Percentiles rank a stretch among this genome's conserved stretches.
Conservation (phyloP, 1,140 invertebrate species). For the Drosophila grimshawi region DNA sequence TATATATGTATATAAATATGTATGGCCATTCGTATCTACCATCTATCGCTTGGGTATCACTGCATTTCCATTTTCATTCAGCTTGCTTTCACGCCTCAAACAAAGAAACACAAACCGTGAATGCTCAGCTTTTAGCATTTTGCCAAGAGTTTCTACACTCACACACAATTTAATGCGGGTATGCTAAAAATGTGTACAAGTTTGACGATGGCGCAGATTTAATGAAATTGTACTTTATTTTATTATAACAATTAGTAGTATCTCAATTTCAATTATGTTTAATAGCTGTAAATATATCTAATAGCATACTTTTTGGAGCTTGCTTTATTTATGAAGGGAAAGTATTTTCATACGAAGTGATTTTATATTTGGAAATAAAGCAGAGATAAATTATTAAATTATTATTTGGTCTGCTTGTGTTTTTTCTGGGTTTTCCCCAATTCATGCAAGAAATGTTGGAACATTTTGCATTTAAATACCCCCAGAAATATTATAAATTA, state of each 20-base stretch:
- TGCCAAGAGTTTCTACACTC: slow-evolving; percentile 21
- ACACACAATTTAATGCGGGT: background rate
- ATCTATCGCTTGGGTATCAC: slow-evolving; percentile 40
- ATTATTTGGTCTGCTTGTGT: too few relatives aligned
- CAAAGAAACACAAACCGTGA: slow-evolving; percentile 66
- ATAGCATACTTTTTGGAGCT: slow-evolving; percentile 10
- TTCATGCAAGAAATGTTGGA: too few relatives aligned
- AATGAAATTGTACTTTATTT: too few relatives aligned
- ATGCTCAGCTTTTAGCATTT: slow-evolving; percentile 71
- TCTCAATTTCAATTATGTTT: background rate
- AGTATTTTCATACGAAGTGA: background rate
- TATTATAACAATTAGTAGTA: too few relatives aligned
- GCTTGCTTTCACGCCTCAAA: slow-evolving; percentile 62
- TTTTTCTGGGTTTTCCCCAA: too few relatives aligned
- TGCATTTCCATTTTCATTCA: slow-evolving; percentile 56
- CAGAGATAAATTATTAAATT: too few relatives aligned
- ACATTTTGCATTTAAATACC: too few relatives aligned
- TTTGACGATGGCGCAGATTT: background rate
- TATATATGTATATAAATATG: background rate
- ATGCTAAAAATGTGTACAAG: background rate
- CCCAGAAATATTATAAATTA: too few relatives aligned
- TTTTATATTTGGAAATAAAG: too few relatives aligned
- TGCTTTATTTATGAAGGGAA: background rate
- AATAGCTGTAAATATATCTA: too few relatives aligned
- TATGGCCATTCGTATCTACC: slow-evolving; percentile 29